Conservation (phyloP, 2,113 vertebrate genomes). For the Piaya cayana region DNA sequence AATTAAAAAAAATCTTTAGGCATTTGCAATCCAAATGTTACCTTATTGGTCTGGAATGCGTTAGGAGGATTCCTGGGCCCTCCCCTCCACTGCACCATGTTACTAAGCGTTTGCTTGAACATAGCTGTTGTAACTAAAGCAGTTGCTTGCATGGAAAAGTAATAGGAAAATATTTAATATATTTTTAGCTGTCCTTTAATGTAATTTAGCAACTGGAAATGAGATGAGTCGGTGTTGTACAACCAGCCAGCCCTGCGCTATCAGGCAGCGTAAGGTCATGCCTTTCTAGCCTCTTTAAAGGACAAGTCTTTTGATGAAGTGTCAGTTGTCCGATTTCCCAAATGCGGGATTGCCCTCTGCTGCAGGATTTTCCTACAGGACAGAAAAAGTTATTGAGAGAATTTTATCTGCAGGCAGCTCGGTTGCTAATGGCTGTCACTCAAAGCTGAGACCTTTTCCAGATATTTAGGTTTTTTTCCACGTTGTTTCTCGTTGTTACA, state of each 20-base stretch:
- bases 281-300: slow-evolving; percentile 39
- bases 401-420: not conserved
- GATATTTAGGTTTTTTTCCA: not conserved
- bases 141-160: slow-evolving; percentile 61
- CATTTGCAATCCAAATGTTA: not conserved
- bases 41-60: not conserved
- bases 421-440: slow-evolving; percentile 1
- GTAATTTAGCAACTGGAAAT: slow-evolving; percentile 70
- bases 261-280: slow-evolving; percentile 45
- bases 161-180: slow-evolving; percentile 69
- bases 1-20: not conserved
- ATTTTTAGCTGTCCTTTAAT: slow-evolving; percentile 73
- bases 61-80: not conserved
- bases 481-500: not conserved
- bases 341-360: not conserved
- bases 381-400: not conserved
- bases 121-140: slow-evolving; percentile 28
- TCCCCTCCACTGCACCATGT: not conserved
- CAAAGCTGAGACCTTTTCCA: not conserved
- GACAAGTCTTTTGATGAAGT: slow-evolving; percentile 37
- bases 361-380: slow-evolving; percentile 29
- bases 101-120: not conserved
- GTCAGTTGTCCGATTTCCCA: slow-evolving; percentile 50
- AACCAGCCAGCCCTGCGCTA: slow-evolving; percentile 8
- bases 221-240: slow-evolving; percentile 32